Evolutionary conservation across 30 jellyfish, hydroid and myxozoan species (phyloP).

Genomic region (Catostylus mosaicus): DNA sequence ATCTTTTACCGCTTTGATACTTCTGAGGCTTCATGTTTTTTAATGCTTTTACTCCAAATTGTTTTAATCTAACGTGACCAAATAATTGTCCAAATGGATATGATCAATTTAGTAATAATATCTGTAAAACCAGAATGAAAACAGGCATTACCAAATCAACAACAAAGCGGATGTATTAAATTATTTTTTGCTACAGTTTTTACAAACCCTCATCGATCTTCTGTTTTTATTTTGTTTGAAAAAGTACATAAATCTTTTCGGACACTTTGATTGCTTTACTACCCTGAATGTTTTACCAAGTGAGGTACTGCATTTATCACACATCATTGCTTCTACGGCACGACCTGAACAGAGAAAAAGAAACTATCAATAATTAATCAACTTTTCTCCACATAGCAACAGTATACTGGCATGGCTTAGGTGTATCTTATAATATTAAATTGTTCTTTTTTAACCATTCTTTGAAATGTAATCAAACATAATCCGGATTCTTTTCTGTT

Average conservation of each 20-base stretch:
- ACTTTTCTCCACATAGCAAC: no score
- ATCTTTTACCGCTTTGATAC: no score
- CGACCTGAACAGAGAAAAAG: background rate
- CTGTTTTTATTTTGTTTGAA: constrained; percentile 12
- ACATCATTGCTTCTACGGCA: background rate
- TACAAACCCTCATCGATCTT: constrained; percentile 44
- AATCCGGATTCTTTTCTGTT: no score
- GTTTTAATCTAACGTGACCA: no score
- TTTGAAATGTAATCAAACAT: no score
- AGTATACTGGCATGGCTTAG: no score
- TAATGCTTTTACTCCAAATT: no score
- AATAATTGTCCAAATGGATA: no score
- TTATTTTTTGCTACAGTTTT: constrained; percentile 12
- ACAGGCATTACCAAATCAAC: background rate
- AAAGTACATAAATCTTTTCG: constrained; percentile 32
- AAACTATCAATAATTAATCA: no score
- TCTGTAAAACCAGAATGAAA: background rate
- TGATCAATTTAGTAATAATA: background rate
- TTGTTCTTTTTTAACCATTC: no score
- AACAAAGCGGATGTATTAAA: background rate
- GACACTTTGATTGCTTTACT: constrained; percentile 34
- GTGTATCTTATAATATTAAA: no score
- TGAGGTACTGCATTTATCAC: constrained; percentile 35
- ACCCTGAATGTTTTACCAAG: constrained; percentile 41
- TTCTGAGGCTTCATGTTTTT: no score